phyloP scores from a whole-genome alignment of 2,797 vertebrate species.

The Sebastes aleutianus region DNA sequence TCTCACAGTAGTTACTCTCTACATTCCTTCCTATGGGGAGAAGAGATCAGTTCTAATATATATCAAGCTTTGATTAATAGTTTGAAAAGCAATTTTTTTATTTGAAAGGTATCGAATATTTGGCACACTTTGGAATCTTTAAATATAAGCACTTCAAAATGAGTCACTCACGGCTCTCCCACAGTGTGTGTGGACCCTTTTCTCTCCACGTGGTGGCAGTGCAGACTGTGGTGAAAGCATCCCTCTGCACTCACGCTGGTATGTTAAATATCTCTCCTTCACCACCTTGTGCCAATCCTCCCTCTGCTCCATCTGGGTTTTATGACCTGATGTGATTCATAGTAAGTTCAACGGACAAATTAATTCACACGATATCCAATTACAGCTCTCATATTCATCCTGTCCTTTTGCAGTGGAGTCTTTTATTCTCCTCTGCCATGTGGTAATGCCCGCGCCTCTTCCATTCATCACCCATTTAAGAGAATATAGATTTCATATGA shows the following conservation, averaged over 20 bases:
- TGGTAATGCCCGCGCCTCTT: slow-evolving; percentile 17
- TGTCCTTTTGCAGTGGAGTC: slow-evolving; percentile 12
- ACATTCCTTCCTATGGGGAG: not conserved
- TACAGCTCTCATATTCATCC: slow-evolving; percentile 45
- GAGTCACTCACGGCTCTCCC: not conserved
- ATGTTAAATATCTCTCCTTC: slow-evolving; percentile 6
- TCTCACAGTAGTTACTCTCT: not conserved
- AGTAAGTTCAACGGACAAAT: slow-evolving; percentile 59
- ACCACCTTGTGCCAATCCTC: slow-evolving; percentile 33
- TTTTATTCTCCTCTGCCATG: slow-evolving; percentile 21
- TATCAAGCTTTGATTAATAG: slow-evolving; percentile 2
- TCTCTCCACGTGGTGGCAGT: slow-evolving; percentile 60
- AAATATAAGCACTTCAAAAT: not conserved
- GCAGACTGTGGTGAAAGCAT: slow-evolving; percentile 21
- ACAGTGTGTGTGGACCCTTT: not conserved
- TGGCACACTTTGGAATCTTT: not conserved
- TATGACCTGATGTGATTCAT: slow-evolving; percentile 62
- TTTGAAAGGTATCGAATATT: not conserved
- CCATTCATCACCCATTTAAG: slow-evolving; percentile 52
- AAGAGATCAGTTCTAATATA: not conserved
- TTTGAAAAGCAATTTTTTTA: slow-evolving; percentile 1
- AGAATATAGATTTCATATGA: slow-evolving; percentile 30
- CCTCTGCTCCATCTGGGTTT: slow-evolving; percentile 56
- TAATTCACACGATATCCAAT: slow-evolving; percentile 58
- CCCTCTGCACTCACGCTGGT: not conserved